phyloP scores from a whole-genome alignment of 2,113 vertebrate genomes.

The Corvus cornix region DNA sequence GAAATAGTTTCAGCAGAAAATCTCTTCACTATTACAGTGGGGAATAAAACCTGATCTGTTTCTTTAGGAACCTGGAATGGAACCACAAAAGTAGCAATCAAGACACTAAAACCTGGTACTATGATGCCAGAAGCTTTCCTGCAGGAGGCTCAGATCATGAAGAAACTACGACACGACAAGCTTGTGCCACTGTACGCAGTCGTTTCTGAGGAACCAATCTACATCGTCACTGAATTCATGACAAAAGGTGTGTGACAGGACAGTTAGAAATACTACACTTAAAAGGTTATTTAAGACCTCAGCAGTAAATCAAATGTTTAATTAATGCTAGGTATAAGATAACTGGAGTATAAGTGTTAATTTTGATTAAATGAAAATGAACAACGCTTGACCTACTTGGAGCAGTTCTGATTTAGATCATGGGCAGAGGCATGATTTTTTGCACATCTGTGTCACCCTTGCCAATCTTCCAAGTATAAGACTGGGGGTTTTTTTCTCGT shows the following conservation, averaged over 20 bases:
- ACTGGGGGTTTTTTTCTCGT: rapidly evolving
- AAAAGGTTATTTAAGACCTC: conserved; percentile 7
- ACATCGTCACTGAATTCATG: conserved; percentile 96
- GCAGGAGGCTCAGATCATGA: conserved; percentile 97
- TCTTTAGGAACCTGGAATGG: conserved; percentile 92
- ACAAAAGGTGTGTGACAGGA: conserved; percentile 81
- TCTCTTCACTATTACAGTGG: not conserved
- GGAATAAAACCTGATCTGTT: not conserved
- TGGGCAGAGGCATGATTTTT: not conserved
- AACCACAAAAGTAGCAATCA: conserved; percentile 96
- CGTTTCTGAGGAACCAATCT: conserved; percentile 95
- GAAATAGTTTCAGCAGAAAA: not conserved
- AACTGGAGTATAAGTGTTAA: not conserved
- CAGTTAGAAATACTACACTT: not conserved
- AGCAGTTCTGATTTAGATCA: not conserved
- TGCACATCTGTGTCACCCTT: conserved; percentile 13
- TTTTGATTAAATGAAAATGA: conserved; percentile 41
- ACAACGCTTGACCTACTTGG: conserved; percentile 23
- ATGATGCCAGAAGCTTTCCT: conserved; percentile 97
- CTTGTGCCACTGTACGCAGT: conserved; percentile 93
- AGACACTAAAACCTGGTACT: conserved; percentile 93
- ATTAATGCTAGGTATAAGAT: not conserved
- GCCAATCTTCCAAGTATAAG: not conserved
- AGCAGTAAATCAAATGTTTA: not conserved
- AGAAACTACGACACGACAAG: conserved; percentile 92